phyloP scores from a whole-genome alignment of 2,888 invertebrate genomes.

The Drosophila putrida region DNA sequence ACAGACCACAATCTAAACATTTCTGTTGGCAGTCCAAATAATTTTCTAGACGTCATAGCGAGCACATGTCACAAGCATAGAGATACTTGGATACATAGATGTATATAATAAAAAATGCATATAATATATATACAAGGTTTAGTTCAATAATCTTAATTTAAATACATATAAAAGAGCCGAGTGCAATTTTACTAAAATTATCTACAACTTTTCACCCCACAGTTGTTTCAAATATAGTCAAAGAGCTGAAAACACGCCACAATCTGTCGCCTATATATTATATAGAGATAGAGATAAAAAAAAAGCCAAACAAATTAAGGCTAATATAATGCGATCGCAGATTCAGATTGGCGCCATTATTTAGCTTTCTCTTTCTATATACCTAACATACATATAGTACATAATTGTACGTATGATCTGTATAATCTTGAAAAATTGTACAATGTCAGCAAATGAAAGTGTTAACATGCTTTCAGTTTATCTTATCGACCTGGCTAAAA shows the following conservation, averaged over 20 bases:
- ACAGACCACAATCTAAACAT: constrained; percentile 44
- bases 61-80: constrained; percentile 58
- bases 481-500: constrained; percentile 31
- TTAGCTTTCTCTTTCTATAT: constrained; percentile 39
- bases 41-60: constrained; percentile 61
- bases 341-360: constrained; percentile 41
- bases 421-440: constrained; percentile 35
- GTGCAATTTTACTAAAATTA: constrained; percentile 37
- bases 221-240: constrained; percentile 2
- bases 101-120: constrained; percentile 38
- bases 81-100: constrained; percentile 15
- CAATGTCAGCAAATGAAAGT: constrained; percentile 30
- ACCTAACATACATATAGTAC: not conserved
- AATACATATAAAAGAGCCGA: constrained; percentile 22
- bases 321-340: constrained; percentile 29
- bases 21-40: constrained; percentile 59
- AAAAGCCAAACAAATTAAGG: constrained; percentile 35
- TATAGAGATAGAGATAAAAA: constrained; percentile 12
- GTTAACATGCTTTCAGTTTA: constrained; percentile 32
- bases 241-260: constrained; percentile 31
- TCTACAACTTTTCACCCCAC: constrained; percentile 30
- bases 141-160: constrained; percentile 19
- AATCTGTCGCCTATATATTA: constrained; percentile 11
- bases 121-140: constrained; percentile 4
- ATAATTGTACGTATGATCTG: constrained; percentile 13